Evolutionary conservation across 2,113 vertebrate species (phyloP).

Genomic region (Phocoena sinus): DNA sequence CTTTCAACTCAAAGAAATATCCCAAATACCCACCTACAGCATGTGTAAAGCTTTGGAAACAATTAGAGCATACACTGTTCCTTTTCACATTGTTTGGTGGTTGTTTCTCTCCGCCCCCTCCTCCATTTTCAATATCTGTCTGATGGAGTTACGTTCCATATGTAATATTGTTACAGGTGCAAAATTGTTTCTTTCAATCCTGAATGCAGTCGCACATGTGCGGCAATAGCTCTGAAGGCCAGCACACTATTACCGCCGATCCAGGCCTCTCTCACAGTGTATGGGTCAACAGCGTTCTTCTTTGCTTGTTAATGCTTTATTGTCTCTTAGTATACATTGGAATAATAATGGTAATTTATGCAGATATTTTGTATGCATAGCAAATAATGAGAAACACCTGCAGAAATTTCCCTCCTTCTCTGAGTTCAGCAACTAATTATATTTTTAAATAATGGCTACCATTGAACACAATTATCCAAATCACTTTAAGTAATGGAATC

Average conservation of each 20-base stretch:
- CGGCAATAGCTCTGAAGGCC: conserved; percentile 80
- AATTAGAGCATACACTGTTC: not conserved
- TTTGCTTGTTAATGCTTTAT: conserved; percentile 89
- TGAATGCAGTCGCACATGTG: conserved; percentile 81
- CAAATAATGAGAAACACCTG: conserved; percentile 95
- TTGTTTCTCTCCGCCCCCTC: not conserved
- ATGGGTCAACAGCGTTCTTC: conserved; percentile 89
- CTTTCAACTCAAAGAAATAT: not conserved
- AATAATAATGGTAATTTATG: conserved; percentile 93
- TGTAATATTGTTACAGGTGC: conserved; percentile 87
- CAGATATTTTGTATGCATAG: conserved; percentile 89
- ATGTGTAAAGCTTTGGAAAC: not conserved
- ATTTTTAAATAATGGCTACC: conserved; percentile 97
- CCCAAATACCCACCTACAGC: not conserved
- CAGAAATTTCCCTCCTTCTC: conserved; percentile 90
- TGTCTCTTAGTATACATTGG: conserved; percentile 88
- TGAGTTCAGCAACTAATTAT: conserved; percentile 95
- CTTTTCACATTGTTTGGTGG: conserved; percentile 37
- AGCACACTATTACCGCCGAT: conserved; percentile 82
- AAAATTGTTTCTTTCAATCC: conserved; percentile 84
- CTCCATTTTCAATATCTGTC: conserved; percentile 73
- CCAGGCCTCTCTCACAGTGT: conserved; percentile 86
- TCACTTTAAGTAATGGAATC: conserved; percentile 94
- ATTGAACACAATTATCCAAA: conserved; percentile 95
- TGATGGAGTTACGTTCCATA: conserved; percentile 76